phyloP scores from a whole-genome alignment of 2,888 invertebrate genomes.

The Priocnemis perturbator region DNA sequence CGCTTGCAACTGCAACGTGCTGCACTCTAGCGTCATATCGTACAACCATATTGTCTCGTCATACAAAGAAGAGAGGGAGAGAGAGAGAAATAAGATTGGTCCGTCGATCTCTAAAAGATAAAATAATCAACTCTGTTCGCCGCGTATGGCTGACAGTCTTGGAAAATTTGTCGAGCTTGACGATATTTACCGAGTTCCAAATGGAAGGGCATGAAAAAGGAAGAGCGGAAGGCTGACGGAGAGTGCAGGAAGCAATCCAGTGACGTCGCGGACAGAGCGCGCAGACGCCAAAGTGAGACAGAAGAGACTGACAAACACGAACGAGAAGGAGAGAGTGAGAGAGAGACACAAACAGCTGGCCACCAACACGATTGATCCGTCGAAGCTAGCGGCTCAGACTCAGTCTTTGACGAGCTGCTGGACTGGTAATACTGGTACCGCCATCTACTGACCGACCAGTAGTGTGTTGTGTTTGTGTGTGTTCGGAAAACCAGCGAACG shows the following conservation, averaged over 20 bases:
- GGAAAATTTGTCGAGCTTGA: too few species aligned
- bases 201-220: not conserved
- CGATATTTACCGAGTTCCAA: too few species aligned
- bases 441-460: slow-evolving; percentile 38
- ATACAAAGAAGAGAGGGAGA: not conserved
- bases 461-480: too few species aligned
- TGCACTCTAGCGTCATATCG: slow-evolving; percentile 24
- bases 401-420: slow-evolving; percentile 44
- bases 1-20: slow-evolving; percentile 14
- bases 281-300: not conserved
- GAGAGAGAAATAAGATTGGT: too few species aligned
- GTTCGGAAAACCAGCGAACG: too few species aligned
- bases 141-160: too few species aligned
- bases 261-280: not conserved
- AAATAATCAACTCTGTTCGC: too few species aligned
- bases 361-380: slow-evolving; percentile 37
- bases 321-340: slow-evolving; percentile 17
- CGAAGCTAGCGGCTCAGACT: slow-evolving; percentile 29
- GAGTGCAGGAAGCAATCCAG: not conserved
- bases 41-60: not conserved
- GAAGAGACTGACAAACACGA: not conserved
- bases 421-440: slow-evolving; percentile 27
- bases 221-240: not conserved
- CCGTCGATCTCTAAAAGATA: too few species aligned
- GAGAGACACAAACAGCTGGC: slow-evolving; percentile 35